phyloP scores from a whole-genome alignment of 2,797 vertebrate genomes.

The Leptoclinus maculatus region DNA sequence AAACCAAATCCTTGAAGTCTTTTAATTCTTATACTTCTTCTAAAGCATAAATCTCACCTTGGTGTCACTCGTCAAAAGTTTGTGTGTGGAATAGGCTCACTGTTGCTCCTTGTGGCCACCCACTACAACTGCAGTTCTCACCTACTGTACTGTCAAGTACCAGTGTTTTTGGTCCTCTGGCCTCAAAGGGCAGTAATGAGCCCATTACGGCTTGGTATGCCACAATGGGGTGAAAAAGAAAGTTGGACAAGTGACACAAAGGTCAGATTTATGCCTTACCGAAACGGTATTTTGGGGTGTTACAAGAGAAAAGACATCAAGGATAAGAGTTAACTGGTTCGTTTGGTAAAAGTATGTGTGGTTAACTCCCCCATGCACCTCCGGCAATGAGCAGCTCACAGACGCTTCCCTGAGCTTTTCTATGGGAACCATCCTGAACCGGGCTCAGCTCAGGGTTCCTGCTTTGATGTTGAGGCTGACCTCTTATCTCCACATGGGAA shows the following conservation, averaged over 20 bases:
- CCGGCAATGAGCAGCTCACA: background rate
- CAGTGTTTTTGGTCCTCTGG: background rate
- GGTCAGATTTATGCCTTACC: background rate
- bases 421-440: constrained; percentile 4
- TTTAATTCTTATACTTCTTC: background rate
- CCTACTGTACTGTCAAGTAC: background rate
- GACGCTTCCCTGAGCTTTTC: background rate
- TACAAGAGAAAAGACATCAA: background rate
- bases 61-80: background rate
- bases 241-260: background rate
- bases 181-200: background rate
- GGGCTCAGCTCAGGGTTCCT: background rate
- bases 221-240: background rate
- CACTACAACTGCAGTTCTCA: background rate
- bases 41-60: background rate
- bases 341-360: background rate
- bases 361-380: too few species aligned
- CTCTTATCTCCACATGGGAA: constrained; percentile 28
- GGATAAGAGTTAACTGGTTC: background rate
- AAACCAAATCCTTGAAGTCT: background rate
- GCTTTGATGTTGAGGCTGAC: constrained; percentile 25
- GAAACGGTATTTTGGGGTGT: background rate
- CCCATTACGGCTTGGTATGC: background rate
- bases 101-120: background rate
- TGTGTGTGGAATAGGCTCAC: background rate